Evolutionary conservation across 2,888 invertebrate species (phyloP), one percentile per base, ranked within the genome.

Genomic region (Exocentrus adspersus): DNA sequence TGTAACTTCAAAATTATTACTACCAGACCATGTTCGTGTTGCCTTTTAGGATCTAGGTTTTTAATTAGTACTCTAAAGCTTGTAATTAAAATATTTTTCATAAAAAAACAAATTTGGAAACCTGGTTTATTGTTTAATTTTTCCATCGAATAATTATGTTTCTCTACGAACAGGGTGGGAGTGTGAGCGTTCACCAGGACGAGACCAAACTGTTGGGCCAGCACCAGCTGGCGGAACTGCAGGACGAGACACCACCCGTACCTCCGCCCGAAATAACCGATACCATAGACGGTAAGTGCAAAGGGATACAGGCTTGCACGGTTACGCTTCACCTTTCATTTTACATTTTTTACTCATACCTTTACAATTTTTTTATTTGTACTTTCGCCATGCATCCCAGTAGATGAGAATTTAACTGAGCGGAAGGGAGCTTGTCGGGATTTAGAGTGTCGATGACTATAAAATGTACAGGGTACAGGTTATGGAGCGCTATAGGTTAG

Each of bases 271-370:
- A 91, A 82, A 88, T 89, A 78, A 87, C 89, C 68, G 91, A 91
- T 83, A 87, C 90, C 77, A 90, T 91, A 78, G 91, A 91, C 83
- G 91, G 91, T 91, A 84, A 90, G 91, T 86, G 45, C 20, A n/a
- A 1, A n/a, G 52, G 71, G 50, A 57, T 48, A 12, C 30, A 7
- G 50, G 53, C 57, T 19, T 30, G 57, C 57, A 57, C n/a, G 57
- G 14, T 12, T 14, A n/a, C 12, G 50, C 50, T 50, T 50, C 5
- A 9, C n/a, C n/a, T 30, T 30, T n/a, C n/a, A n/a, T 24, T 24
- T 24, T 24, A 7, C 24, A 5, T 24, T 24, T 5, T 24, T 24
- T 20, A 46, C 57, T 46, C 46, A 32, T 57, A 57, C 46, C 46
- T 28, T 32, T 32, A 20, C 46, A 20, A 17, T 46, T 42, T 54